Conservation (phyloP, 1,140 invertebrate species). For the Dendrolimus punctatus region DNA sequence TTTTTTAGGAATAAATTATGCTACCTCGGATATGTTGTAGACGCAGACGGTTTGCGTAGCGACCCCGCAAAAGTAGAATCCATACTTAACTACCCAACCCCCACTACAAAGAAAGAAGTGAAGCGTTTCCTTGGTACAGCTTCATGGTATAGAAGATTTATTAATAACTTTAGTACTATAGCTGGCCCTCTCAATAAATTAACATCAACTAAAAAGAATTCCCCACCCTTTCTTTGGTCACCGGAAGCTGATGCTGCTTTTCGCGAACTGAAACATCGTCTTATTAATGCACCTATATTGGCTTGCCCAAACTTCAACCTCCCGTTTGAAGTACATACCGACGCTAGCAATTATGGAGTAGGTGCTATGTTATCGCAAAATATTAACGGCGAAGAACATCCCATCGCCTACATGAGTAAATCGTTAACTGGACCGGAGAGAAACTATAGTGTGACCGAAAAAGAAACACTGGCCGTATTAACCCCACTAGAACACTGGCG, state of each 20-base stretch:
- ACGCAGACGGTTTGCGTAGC: conserved; percentile 33
- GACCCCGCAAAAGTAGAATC: conserved; percentile 54
- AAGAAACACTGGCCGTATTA: too few species aligned
- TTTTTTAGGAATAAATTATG: conserved; percentile 23
- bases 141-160: conserved; percentile 53
- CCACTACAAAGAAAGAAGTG: too few species aligned
- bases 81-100: too few species aligned
- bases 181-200: conserved; percentile 25
- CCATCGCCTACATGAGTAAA: too few species aligned
- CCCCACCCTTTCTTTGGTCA: conserved; percentile 16
- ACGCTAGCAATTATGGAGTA: too few species aligned
- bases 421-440: too few species aligned
- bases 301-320: conserved; percentile 23
- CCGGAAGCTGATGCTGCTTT: conserved; percentile 21
- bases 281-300: conserved; percentile 10
- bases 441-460: too few species aligned
- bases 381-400: conserved; percentile 14
- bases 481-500: too few species aligned
- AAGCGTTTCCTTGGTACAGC: too few species aligned
- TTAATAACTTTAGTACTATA: conserved; percentile 25
- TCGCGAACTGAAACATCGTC: conserved; percentile 13
- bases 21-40: conserved; percentile 43
- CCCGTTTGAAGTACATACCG: too few species aligned
- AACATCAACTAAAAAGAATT: conserved; percentile 26
- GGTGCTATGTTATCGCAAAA: conserved; percentile 20